Conservation (phyloP, 2,888 invertebrate genomes). For the Timandra comae region DNA sequence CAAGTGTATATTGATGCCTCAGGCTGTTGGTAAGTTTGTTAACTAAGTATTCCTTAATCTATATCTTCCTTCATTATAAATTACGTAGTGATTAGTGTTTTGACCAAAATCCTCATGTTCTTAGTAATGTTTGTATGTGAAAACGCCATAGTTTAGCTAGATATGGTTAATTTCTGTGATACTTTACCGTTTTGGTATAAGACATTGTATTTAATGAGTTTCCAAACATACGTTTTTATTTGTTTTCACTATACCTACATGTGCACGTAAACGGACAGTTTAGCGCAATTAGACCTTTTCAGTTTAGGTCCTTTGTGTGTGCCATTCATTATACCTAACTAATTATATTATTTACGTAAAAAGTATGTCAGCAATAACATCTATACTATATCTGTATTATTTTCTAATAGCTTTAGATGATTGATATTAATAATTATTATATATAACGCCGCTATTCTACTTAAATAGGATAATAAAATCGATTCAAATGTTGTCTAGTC, state of each 20-base stretch:
- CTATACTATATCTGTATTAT: conserved; percentile 1
- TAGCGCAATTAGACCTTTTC: background rate
- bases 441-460: too few relatives aligned
- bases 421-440: too few relatives aligned
- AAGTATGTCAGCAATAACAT: too few relatives aligned
- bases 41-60: conserved; percentile 29
- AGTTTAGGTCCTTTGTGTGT: too few relatives aligned
- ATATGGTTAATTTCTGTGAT: conserved; percentile 75
- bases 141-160: conserved; percentile 69
- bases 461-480: conserved; percentile 5
- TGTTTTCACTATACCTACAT: conserved; percentile 27
- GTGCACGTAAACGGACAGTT: background rate
- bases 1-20: too few relatives aligned
- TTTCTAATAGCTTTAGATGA: too few relatives aligned
- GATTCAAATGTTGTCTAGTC: conserved; percentile 22
- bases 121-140: conserved; percentile 52
- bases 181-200: conserved; percentile 73
- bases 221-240: conserved; percentile 26
- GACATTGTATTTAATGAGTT: conserved; percentile 55
- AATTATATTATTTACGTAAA: background rate
- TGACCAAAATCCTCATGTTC: conserved; percentile 58
- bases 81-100: conserved; percentile 19
- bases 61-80: background rate
- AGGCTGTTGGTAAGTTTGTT: conserved; percentile 2
- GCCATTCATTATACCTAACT: background rate